Conservation (phyloP, 2,797 vertebrate genomes). For the Hemitrygon akajei region DNA sequence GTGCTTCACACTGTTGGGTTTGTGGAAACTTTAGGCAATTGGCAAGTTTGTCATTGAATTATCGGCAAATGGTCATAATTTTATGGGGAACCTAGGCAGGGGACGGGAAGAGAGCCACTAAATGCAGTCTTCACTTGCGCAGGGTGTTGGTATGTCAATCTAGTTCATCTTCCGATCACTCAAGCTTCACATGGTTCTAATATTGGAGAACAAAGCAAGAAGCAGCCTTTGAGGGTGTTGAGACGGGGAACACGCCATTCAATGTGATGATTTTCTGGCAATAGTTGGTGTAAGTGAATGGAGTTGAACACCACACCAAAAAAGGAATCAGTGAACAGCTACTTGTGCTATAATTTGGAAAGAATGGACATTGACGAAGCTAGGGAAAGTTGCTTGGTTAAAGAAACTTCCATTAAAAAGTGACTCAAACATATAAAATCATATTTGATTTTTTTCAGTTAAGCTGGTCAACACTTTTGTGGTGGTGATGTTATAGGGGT, state of each 20-base stretch:
- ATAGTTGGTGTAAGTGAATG: neutral
- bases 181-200: too few relatives aligned
- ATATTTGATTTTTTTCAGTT: neutral
- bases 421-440: neutral
- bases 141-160: neutral
- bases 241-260: neutral
- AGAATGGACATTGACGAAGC: neutral
- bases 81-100: neutral
- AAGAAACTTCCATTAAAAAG: neutral
- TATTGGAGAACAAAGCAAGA: neutral
- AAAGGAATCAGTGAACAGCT: neutral
- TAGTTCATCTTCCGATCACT: too few relatives aligned
- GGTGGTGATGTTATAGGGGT: too few relatives aligned
- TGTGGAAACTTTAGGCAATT: neutral
- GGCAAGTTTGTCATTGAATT: neutral
- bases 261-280: neutral
- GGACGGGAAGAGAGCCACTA: neutral
- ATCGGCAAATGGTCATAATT: neutral
- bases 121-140: neutral
- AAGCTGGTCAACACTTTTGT: neutral
- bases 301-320: neutral
- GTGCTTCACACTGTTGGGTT: neutral
- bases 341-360: neutral
- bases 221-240: neutral
- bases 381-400: neutral